Evolutionary conservation across 2,113 vertebrate species (phyloP), one percentile per base, ranked within the genome.

Genomic region (Anas platyrhynchos): DNA sequence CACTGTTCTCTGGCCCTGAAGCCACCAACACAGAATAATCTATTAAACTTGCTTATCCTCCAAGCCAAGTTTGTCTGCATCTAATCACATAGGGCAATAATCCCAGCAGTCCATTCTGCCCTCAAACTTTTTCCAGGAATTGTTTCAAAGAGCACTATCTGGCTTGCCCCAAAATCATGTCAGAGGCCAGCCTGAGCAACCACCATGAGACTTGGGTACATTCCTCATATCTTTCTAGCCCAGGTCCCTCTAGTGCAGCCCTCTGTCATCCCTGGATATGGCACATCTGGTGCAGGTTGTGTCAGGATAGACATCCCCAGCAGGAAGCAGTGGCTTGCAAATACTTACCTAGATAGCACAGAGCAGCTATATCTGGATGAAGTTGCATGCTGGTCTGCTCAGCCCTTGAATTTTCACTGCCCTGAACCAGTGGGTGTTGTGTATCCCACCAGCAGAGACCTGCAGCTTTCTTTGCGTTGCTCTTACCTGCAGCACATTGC

Each of bases 321-420:
- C 32, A n/a, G 59, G 68, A n/a, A 66, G 29, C 32, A 56, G 56
- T 52, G 56, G 17, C 62, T 54, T 56, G 59, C 65, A 46, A 31
- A 10, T 13, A n/a, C 26, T 52, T 14, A 7, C 2, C 29, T 0
- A 0, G 13, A 3, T 2, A 34, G 26, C n/a, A 6, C 32, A 4
- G 31, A 55, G 85, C 46, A 74, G 65, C 50, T 50, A 44, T 61
- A 34, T 55, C 74, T 48, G 43, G 63, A 16, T 58, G 75, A 25
- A 78, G 27, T n/a, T 2, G 26, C 8, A 8, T 36, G 16, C 56
- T 56, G 13, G 6, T 27, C 46, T 66, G 38, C 36, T 62, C 50
- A 16, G 41, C 43, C 67, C 72, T 50, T 36, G 83, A 65, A 43
- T 34, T 75, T 34, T 46, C 0, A 0, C 6, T 63, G 31, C 13